These are phyloP conservation scores for Acanthochromis polyacanthus DNA, from an alignment of 2,113 vertebrate genomes.

Conservation along the genomic window DNA sequence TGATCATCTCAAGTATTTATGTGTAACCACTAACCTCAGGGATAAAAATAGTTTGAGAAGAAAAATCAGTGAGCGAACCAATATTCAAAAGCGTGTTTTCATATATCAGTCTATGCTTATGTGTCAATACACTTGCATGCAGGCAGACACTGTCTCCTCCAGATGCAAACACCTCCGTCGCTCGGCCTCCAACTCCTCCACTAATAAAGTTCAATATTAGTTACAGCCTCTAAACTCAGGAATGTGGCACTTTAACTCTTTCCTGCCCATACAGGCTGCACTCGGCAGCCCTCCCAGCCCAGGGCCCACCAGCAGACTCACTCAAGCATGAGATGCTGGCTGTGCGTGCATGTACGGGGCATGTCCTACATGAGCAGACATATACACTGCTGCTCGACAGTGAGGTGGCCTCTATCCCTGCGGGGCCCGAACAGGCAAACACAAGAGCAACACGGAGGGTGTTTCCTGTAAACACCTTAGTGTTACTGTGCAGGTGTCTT, in stretches of 20 bases:
- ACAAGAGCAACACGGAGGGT: constrained; percentile 63
- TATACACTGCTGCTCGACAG: constrained; percentile 59
- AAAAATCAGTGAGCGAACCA: constrained; percentile 2
- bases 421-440: constrained; percentile 70
- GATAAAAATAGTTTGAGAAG: constrained; percentile 25
- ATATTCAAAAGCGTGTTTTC: constrained; percentile 21
- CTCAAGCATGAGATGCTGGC: constrained; percentile 70
- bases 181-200: constrained; percentile 47
- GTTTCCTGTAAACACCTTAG: constrained; percentile 76
- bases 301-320: constrained; percentile 55
- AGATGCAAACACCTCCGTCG: constrained; percentile 36
- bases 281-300: constrained; percentile 38
- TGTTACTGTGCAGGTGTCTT: constrained; percentile 64
- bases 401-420: constrained; percentile 70
- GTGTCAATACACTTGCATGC: background rate
- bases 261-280: constrained; percentile 54
- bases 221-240: constrained; percentile 68
- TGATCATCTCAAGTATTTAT: background rate
- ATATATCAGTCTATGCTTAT: background rate
- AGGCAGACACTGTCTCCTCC: constrained; percentile 34
- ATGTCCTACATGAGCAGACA: constrained; percentile 80
- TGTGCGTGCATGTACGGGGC: constrained; percentile 66
- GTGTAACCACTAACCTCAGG: background rate
- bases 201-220: constrained; percentile 71
- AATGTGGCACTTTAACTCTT: constrained; percentile 75